Conservation (phyloP, 2,797 vertebrate genomes). For the Remorina albescens region DNA sequence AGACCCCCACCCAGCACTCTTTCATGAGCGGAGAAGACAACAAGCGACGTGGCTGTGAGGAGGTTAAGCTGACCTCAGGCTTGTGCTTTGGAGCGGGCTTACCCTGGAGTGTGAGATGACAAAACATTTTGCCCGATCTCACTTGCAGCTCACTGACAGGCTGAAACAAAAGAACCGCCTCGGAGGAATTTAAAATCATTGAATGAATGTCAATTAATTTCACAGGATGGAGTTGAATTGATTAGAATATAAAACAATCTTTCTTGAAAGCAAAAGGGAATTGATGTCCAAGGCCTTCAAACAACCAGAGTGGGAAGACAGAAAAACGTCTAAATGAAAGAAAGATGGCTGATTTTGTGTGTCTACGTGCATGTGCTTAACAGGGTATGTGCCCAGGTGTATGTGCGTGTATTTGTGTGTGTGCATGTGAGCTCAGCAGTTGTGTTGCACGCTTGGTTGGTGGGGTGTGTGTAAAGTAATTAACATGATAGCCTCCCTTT, state of each 20-base stretch:
- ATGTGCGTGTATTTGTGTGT: slow-evolving; percentile 19
- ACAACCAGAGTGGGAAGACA: slow-evolving; percentile 71
- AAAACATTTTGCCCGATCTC: slow-evolving; percentile 84
- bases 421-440: slow-evolving; percentile 68
- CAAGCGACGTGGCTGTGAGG: slow-evolving; percentile 54
- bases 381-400: slow-evolving; percentile 26
- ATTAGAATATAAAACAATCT: slow-evolving; percentile 87
- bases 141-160: slow-evolving; percentile 82
- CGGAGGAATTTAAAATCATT: slow-evolving; percentile 81
- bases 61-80: slow-evolving; percentile 82
- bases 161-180: slow-evolving; percentile 82
- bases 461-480: slow-evolving; percentile 84
- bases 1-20: background rate
- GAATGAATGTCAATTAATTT: slow-evolving; percentile 86
- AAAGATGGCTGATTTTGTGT: slow-evolving; percentile 65
- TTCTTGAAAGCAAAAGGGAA: slow-evolving; percentile 84
- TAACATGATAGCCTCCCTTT: slow-evolving; percentile 85
- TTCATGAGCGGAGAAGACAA: slow-evolving; percentile 48
- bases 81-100: slow-evolving; percentile 71
- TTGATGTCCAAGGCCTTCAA: slow-evolving; percentile 85
- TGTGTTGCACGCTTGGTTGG: slow-evolving; percentile 78
- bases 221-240: slow-evolving; percentile 82
- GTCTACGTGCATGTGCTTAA: slow-evolving; percentile 14
- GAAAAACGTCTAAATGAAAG: slow-evolving; percentile 79
- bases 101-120: slow-evolving; percentile 82